Evolutionary conservation across 2,888 invertebrate genomes (phyloP).

Genomic region (Oeneis ivallda): DNA sequence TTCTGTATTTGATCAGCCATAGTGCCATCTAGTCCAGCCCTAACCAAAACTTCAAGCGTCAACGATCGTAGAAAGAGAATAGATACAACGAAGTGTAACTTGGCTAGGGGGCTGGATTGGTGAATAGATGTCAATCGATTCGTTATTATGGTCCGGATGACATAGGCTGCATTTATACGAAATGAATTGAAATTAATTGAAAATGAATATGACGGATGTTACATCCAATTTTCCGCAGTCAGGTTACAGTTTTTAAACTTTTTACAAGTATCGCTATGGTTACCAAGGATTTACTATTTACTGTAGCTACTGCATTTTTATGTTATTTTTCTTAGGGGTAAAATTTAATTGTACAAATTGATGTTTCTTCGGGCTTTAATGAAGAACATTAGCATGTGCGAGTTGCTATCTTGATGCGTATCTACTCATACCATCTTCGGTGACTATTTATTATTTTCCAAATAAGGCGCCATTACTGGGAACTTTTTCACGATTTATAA

Average conservation of each 20-base stretch:
- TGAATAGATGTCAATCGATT: too few species aligned
- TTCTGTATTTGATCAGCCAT: too few species aligned
- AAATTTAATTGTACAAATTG: conserved; percentile 53
- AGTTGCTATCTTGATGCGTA: conserved; percentile 46
- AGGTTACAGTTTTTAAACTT: neutral
- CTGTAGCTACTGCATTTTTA: neutral
- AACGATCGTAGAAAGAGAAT: too few species aligned
- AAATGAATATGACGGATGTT: too few species aligned
- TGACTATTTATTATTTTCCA: conserved; percentile 59
- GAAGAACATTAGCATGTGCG: conserved; percentile 61
- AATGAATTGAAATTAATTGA: too few species aligned
- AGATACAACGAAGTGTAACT: too few species aligned
- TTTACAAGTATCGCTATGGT: neutral
- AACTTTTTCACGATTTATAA: conserved; percentile 7
- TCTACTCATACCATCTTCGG: conserved; percentile 61
- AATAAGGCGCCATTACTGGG: conserved; percentile 51
- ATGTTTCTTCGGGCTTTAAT: conserved; percentile 55
- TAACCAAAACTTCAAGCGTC: too few species aligned
- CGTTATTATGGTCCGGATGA: too few species aligned
- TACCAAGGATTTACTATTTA: neutral
- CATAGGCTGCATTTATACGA: too few species aligned
- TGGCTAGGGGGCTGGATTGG: too few species aligned
- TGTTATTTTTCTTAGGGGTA: conserved; percentile 6
- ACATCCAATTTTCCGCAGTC: neutral
- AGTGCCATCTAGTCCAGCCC: too few species aligned